Evolutionary conservation across 2,113 vertebrate species (phyloP).

Genomic region (Accipiter cooperii): DNA sequence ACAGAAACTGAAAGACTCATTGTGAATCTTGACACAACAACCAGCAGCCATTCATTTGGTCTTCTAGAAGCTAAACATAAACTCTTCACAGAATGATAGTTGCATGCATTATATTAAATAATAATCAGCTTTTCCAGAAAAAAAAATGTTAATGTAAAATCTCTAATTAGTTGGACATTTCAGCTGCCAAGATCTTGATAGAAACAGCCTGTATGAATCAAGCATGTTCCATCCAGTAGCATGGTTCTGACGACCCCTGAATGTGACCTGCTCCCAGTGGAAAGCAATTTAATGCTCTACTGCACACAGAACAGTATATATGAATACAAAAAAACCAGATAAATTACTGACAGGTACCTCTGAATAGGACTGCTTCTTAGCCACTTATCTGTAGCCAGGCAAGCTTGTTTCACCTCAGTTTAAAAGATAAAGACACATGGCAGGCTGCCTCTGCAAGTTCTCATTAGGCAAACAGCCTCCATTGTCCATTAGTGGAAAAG

Average conservation of each 20-base stretch:
- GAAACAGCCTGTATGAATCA: constrained; percentile 40
- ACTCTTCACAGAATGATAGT: background rate
- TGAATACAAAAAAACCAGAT: constrained; percentile 74
- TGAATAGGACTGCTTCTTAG: constrained; percentile 60
- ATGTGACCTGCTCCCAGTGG: constrained; percentile 74
- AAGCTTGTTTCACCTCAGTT: constrained; percentile 69
- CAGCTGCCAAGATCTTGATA: constrained; percentile 61
- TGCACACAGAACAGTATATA: constrained; percentile 74
- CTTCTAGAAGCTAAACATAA: background rate
- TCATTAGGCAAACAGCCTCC: constrained; percentile 63
- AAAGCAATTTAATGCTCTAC: constrained; percentile 86
- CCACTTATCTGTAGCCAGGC: constrained; percentile 68
- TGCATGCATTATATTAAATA: background rate
- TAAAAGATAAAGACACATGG: constrained; percentile 66
- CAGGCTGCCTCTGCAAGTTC: constrained; percentile 57
- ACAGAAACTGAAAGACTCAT: background rate
- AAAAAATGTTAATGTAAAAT: background rate
- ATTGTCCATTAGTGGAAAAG: constrained; percentile 25
- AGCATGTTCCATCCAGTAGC: background rate
- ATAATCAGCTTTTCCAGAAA: background rate
- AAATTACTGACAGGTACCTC: constrained; percentile 78
- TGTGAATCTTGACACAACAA: background rate
- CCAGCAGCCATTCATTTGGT: background rate
- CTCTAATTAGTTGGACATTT: constrained; percentile 67
- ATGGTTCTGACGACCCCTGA: constrained; percentile 67